Evolutionary conservation across 2,888 invertebrate species (phyloP), one percentile per base, ranked within the genome.

Genomic region (Hedya salicella): DNA sequence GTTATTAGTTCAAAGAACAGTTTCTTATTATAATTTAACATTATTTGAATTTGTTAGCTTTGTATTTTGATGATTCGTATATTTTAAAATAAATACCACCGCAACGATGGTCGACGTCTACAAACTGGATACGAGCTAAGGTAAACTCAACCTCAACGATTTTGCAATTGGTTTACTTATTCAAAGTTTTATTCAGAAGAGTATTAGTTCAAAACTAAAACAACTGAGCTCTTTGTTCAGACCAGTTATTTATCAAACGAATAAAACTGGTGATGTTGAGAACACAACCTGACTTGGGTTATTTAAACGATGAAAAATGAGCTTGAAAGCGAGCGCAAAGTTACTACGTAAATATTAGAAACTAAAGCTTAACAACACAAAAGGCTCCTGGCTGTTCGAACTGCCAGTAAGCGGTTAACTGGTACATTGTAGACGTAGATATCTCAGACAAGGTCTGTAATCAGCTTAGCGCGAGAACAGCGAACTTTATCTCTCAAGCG

Each of bases 391-490:
- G 44, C 65, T 19, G 65, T 40, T 65, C n/a, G 39, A 52, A 60
- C 46, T 53, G 39, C 53, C 59, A 60, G 60, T 60, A 64, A 68
- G 64, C 40, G 30, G 59, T 64, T 60, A 68, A 64, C 56, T 40
- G 48, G 25, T 25, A 25, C 48, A 50, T 60, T 68, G 53, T 48
- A 46, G 56, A 68, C 60, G 42, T 61, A 65, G 59, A 60, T 60
- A 53, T 77, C 77, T 75, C 71, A 79, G 79, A 76, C 78, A 78
- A 76, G 74, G 60, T 65, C 73, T 72, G 75, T 86, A 83, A 85
- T 85, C 79, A 82, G 85, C 84, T 88, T 86, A 87, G 79, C 77
- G 78, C 75, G 73, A 80, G 80, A 81, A 80, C 78, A 78, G 75
- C 74, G 76, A 77, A 81, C 78, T 85, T 79, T 83, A 85, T 85